A percentile compares a stretch with the other conserved stretches of the same genome.
Conservation (phyloP, 2,888 invertebrate species). For the Euzetes globulus region DNA sequence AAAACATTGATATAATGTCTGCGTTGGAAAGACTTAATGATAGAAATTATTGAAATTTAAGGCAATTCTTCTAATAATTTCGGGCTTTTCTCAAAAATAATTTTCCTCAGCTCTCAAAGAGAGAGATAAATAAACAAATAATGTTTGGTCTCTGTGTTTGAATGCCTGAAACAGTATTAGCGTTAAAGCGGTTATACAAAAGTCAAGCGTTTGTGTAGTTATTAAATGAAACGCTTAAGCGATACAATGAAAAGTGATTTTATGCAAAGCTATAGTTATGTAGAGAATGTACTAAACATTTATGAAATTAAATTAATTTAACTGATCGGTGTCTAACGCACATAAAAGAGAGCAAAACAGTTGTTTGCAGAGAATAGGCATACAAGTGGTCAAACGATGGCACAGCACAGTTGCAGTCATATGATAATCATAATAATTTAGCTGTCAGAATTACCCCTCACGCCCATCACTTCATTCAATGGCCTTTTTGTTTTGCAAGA, state of each 20-base stretch:
- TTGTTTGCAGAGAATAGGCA: neutral
- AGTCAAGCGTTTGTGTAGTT: neutral
- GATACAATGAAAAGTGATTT: neutral
- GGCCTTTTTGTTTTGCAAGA: constrained; percentile 25
- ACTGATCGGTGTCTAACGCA: neutral
- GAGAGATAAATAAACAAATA: no score
- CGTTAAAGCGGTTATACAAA: neutral
- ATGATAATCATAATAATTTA: constrained; percentile 27
- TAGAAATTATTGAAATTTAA: neutral
- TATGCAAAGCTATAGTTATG: neutral
- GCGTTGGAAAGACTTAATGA: neutral
- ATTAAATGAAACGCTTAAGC: neutral
- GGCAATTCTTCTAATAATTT: no score
- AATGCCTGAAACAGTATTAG: no score
- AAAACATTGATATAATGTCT: neutral
- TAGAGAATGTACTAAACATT: neutral
- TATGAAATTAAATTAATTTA: constrained; percentile 1
- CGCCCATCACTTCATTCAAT: constrained; percentile 26
- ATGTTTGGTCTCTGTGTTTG: no score
- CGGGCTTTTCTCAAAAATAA: no score
- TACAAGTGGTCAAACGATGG: constrained; percentile 16
- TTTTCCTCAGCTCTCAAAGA: no score
- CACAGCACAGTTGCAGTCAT: constrained; percentile 2
- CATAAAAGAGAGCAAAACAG: neutral
- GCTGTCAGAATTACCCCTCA: constrained; percentile 15